Evolutionary conservation across 1,140 invertebrate species (phyloP).

Genomic region (Lamellibrachia luymesi): DNA sequence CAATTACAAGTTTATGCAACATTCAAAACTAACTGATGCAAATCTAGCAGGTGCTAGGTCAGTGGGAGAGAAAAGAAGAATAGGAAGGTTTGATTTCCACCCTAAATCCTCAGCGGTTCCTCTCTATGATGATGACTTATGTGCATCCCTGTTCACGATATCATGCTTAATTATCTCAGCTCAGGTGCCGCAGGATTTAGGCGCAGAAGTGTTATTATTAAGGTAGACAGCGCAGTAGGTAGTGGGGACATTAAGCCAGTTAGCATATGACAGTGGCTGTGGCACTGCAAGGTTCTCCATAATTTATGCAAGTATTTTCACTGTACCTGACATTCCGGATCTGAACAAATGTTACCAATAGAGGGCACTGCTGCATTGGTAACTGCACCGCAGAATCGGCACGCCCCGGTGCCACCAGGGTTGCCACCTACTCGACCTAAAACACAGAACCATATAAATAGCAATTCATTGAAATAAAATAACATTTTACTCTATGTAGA

Average conservation of each 20-base stretch:
- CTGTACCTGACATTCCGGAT: slow-evolving; percentile 83
- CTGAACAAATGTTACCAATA: slow-evolving; percentile 89
- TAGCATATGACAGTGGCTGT: background rate
- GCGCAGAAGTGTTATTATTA: background rate
- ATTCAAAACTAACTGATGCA: background rate
- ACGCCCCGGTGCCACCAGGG: slow-evolving; percentile 65
- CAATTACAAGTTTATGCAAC: background rate
- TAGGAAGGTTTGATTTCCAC: background rate
- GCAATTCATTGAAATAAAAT: background rate
- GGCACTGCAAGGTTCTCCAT: background rate
- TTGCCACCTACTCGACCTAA: background rate
- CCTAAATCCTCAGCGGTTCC: too few relatives aligned
- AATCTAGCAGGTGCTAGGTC: background rate
- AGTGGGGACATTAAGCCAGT: background rate
- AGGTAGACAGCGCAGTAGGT: background rate
- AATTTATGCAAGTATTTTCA: background rate
- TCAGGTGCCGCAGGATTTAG: too few relatives aligned
- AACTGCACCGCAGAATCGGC: slow-evolving; percentile 87
- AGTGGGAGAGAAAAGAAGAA: background rate
- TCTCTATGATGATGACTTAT: too few relatives aligned
- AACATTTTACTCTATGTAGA: too few relatives aligned
- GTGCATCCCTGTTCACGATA: too few relatives aligned
- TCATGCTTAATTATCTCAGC: too few relatives aligned
- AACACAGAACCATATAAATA: background rate
- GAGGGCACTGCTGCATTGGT: slow-evolving; percentile 81